Percentiles rank a stretch among this genome's conserved stretches.
Conservation (phyloP, 1,140 invertebrate genomes). For the Potamilus streckersoni region DNA sequence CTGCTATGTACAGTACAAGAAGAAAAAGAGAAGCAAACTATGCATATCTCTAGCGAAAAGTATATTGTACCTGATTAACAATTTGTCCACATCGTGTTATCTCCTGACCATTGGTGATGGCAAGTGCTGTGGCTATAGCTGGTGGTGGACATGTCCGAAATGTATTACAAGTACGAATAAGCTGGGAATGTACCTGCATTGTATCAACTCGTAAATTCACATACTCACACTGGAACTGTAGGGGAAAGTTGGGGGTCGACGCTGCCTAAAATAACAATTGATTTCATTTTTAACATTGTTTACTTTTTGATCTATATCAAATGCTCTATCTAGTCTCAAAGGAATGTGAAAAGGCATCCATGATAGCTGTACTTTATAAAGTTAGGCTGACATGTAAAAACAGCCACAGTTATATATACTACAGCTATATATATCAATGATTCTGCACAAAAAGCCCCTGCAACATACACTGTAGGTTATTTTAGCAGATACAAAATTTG, state of each 20-base stretch:
- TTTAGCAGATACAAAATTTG: no score
- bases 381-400: no score
- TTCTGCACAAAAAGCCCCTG: no score
- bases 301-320: neutral
- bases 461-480: no score
- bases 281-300: neutral
- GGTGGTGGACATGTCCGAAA: constrained; percentile 91
- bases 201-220: constrained; percentile 81
- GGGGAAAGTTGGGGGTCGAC: constrained; percentile 75
- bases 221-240: constrained; percentile 85
- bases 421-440: no score
- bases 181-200: constrained; percentile 79
- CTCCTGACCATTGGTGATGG: constrained; percentile 82
- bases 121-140: constrained; percentile 87
- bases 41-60: no score
- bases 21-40: no score
- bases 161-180: constrained; percentile 74
- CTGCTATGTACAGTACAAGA: no score
- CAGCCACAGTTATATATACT: no score
- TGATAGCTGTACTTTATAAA: no score
- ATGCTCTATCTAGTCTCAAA: no score
- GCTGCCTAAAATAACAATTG: constrained; percentile 71
- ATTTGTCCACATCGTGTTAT: constrained; percentile 85
- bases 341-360: no score
- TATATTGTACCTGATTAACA: constrained; percentile 74